A percentile compares a stretch with the other conserved stretches of the same genome.
Conservation (phyloP, 2,888 invertebrate species). For the Pterobdella sp. region DNA sequence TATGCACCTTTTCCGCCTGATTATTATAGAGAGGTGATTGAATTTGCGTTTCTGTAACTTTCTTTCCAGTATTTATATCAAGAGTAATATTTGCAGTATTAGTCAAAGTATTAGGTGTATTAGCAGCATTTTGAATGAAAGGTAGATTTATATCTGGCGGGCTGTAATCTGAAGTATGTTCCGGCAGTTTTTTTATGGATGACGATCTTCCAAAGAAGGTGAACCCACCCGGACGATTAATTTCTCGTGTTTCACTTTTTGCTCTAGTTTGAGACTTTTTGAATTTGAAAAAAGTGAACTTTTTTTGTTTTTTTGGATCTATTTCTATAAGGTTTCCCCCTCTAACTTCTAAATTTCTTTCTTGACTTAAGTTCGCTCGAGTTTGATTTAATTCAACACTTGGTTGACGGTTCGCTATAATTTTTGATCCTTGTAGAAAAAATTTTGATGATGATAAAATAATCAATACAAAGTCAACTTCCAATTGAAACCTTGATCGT, state of each 20-base stretch:
- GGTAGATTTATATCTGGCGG: background rate
- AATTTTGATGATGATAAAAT: background rate
- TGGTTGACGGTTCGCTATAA: conserved; percentile 30
- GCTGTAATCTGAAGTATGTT: background rate
- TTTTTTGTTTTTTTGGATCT: conserved; percentile 15
- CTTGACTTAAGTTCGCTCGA: background rate
- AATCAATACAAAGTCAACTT: background rate
- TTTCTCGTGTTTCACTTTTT: conserved; percentile 24
- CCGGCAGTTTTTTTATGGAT: conserved; percentile 8
- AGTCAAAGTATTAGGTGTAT: background rate
- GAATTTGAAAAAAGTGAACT: conserved; percentile 23
- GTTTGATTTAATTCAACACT: background rate
- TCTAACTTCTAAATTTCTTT: background rate
- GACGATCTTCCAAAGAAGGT: conserved; percentile 10
- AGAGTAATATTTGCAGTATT: background rate
- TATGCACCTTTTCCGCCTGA: background rate
- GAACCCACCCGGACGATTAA: background rate
- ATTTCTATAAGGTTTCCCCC: background rate
- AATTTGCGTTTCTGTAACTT: background rate
- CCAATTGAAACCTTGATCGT: conserved; percentile 18
- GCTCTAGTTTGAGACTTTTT: conserved; percentile 13
- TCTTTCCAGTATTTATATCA: background rate
- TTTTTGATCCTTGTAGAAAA: conserved; percentile 16
- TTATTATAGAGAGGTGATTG: background rate
- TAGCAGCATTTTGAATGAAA: background rate